Percentiles rank a stretch among this genome's conserved stretches.
These are phyloP conservation scores for Eutrigla gurnardus DNA, from an alignment of 2,797 vertebrate species.

Conservation along the genomic window DNA sequence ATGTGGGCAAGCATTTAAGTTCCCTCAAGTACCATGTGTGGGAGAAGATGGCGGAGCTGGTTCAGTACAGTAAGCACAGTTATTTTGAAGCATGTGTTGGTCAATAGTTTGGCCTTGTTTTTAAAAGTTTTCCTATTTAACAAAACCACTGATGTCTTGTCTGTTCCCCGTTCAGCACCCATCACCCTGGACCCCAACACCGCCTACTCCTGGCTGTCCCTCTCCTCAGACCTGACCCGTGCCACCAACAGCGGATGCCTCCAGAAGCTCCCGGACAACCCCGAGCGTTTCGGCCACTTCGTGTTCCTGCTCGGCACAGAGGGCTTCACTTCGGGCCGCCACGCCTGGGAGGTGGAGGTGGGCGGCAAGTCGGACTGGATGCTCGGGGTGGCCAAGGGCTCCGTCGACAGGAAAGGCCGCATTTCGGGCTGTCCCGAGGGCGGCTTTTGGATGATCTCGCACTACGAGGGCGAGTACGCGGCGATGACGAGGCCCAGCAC, in stretches of 20 bases:
- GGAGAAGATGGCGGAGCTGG: slow-evolving; percentile 84
- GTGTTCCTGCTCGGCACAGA: slow-evolving; percentile 84
- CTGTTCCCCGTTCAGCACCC: slow-evolving; percentile 71
- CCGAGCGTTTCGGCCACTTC: slow-evolving; percentile 85
- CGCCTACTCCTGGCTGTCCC: slow-evolving; percentile 82
- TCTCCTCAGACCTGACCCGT: slow-evolving; percentile 77
- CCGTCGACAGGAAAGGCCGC: slow-evolving; percentile 83
- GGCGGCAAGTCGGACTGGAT: slow-evolving; percentile 85
- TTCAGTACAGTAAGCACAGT: slow-evolving; percentile 82
- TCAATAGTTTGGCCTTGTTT: background rate
- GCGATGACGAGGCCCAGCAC: slow-evolving; percentile 85
- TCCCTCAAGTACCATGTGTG: slow-evolving; percentile 86
- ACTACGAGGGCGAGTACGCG: slow-evolving; percentile 80
- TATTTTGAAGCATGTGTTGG: background rate
- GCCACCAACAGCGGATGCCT: slow-evolving; percentile 80
- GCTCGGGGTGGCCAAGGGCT: slow-evolving; percentile 83
- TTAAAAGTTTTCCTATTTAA: background rate
- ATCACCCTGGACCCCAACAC: slow-evolving; percentile 87
- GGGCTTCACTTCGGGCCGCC: slow-evolving; percentile 81
- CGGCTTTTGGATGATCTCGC: slow-evolving; percentile 87
- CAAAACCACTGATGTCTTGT: background rate
- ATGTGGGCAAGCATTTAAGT: slow-evolving; percentile 81
- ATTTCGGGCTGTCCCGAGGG: slow-evolving; percentile 84
- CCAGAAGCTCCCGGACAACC: slow-evolving; percentile 80
- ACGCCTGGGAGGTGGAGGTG: slow-evolving; percentile 87